These are phyloP conservation scores for Saccostrea echinata DNA, from an alignment of 1,140 invertebrate species.

Conservation along the genomic window DNA sequence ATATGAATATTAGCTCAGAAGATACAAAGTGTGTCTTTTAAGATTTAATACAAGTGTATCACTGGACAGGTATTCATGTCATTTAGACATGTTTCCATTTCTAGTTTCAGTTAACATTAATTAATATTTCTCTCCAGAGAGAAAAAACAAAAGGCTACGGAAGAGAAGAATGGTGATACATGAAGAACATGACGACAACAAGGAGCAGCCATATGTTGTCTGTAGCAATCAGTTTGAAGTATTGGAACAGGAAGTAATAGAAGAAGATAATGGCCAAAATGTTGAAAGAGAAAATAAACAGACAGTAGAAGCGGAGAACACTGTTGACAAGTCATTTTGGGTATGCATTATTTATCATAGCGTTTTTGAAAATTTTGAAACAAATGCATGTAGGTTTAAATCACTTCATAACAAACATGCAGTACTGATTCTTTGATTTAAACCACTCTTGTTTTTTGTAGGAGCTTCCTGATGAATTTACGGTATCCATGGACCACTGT, in stretches of 20 bases:
- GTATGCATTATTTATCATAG: not conserved
- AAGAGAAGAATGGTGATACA: not conserved
- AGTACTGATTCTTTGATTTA: too few relatives aligned
- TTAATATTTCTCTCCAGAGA: not conserved
- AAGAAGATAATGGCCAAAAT: not conserved
- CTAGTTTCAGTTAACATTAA: too few relatives aligned
- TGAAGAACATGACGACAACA: not conserved
- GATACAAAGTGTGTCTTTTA: too few relatives aligned
- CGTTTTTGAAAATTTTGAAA: not conserved
- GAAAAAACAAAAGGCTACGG: not conserved
- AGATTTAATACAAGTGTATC: too few relatives aligned
- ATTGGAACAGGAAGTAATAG: not conserved
- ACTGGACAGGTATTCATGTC: too few relatives aligned
- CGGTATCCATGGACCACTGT: constrained; percentile 43
- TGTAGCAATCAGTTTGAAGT: not conserved
- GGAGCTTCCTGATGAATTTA: not conserved
- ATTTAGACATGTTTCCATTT: too few relatives aligned
- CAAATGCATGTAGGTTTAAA: too few relatives aligned
- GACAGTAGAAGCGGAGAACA: not conserved
- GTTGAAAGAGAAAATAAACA: not conserved
- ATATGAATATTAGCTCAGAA: too few relatives aligned
- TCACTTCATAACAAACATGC: too few relatives aligned
- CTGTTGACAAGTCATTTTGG: not conserved
- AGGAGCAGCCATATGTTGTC: not conserved
- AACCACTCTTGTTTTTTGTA: not conserved